Conservation (phyloP, 2,888 invertebrate species). For the Micoletzkya japonica region DNA sequence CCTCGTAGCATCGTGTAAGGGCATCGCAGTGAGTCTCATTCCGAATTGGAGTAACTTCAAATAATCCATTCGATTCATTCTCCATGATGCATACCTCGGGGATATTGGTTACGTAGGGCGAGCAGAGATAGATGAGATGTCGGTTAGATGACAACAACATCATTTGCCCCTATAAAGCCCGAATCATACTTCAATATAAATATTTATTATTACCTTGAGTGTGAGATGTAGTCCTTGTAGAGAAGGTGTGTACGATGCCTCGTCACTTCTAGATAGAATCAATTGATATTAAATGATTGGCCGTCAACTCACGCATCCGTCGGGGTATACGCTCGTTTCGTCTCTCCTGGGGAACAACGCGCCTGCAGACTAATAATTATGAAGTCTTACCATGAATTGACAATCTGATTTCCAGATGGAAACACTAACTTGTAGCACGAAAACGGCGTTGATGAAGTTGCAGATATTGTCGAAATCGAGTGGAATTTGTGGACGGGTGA, state of each 20-base stretch:
- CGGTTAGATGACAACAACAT: slow-evolving; percentile 20
- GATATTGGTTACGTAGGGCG: slow-evolving; percentile 61
- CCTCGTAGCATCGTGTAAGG: slow-evolving; percentile 56
- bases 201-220: neutral
- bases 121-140: slow-evolving; percentile 47
- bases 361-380: neutral
- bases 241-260: neutral
- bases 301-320: neutral
- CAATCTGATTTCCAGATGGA: too few relatives aligned
- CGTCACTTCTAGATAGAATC: neutral
- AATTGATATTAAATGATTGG: neutral
- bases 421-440: slow-evolving; percentile 46
- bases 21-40: slow-evolving; percentile 52
- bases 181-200: neutral
- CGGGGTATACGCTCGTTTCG: neutral
- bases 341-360: neutral
- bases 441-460: slow-evolving; percentile 58
- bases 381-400: too few relatives aligned
- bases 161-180: slow-evolving; percentile 2
- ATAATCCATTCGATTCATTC: neutral
- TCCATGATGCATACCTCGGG: slow-evolving; percentile 44
- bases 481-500: slow-evolving; percentile 61
- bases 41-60: slow-evolving; percentile 35
- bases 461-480: slow-evolving; percentile 62
- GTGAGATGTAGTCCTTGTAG: neutral